Conservation (phyloP, 23 tunicate genomes). For the Trididemnum nubilum region DNA sequence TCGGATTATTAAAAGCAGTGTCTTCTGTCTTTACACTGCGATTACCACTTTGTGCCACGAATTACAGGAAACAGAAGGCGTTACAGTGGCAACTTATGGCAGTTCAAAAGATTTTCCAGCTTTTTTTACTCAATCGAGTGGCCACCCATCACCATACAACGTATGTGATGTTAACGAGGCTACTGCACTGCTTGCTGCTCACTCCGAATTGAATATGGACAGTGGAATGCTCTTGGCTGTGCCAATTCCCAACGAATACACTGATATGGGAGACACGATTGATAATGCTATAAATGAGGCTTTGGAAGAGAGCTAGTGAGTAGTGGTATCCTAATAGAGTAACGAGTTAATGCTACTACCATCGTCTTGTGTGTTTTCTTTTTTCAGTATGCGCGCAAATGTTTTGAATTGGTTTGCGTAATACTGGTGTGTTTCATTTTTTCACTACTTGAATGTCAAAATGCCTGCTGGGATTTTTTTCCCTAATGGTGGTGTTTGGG, state of each 20-base stretch:
- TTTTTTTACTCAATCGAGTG: constrained; percentile 71
- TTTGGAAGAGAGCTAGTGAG: constrained; percentile 20
- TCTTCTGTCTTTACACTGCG: too few species aligned
- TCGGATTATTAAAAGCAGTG: too few species aligned
- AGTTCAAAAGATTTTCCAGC: constrained; percentile 69
- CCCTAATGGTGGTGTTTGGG: too few species aligned
- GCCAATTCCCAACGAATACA: constrained; percentile 63
- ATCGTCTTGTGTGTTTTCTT: not conserved
- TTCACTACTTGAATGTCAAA: too few species aligned
- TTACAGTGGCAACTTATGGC: constrained; percentile 82
- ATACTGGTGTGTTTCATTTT: too few species aligned
- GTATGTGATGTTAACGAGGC: constrained; percentile 45
- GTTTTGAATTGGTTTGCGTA: too few species aligned
- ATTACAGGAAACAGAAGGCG: constrained; percentile 93
- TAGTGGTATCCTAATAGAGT: not conserved
- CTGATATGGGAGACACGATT: constrained; percentile 47
- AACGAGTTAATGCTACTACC: not conserved
- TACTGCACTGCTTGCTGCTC: constrained; percentile 42
- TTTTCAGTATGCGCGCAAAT: too few species aligned
- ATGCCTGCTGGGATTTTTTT: too few species aligned
- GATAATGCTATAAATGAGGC: constrained; percentile 52
- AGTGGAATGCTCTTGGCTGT: constrained; percentile 84
- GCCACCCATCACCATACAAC: constrained; percentile 58
- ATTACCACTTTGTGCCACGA: too few species aligned
- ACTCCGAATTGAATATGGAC: constrained; percentile 40